Evolutionary conservation across 2,797 vertebrate species (phyloP).

Genomic region (Rhabdophis nuchalis): DNA sequence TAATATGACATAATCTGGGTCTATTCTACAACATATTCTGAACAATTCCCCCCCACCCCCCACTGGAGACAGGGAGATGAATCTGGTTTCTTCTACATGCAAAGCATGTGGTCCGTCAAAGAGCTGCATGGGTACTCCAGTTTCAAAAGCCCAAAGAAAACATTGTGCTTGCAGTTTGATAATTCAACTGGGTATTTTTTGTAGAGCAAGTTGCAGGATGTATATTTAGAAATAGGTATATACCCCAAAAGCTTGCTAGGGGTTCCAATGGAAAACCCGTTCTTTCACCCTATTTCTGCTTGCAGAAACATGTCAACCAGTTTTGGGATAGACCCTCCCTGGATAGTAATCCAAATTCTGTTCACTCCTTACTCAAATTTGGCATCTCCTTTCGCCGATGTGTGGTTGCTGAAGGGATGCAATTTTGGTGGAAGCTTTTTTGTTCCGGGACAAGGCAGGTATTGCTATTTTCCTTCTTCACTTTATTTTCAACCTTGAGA

Average conservation of each 20-base stretch:
- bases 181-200: background rate
- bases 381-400: background rate
- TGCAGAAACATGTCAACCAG: background rate
- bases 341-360: background rate
- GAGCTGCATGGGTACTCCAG: too few species aligned
- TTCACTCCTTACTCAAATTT: background rate
- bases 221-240: background rate
- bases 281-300: background rate
- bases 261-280: background rate
- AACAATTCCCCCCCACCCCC: background rate
- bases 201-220: background rate
- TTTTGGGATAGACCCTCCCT: background rate
- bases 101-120: background rate
- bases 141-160: background rate
- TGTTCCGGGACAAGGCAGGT: background rate
- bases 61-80: background rate
- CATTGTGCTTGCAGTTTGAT: background rate
- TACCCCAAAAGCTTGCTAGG: background rate
- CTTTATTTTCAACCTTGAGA: constrained; percentile 36
- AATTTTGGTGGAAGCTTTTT: background rate
- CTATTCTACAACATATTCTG: background rate
- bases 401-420: background rate
- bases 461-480: background rate
- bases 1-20: background rate
- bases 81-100: background rate